These are phyloP conservation scores for Ectemnius lituratus DNA, from an alignment of 2,888 invertebrate genomes.

Conservation along the genomic window DNA sequence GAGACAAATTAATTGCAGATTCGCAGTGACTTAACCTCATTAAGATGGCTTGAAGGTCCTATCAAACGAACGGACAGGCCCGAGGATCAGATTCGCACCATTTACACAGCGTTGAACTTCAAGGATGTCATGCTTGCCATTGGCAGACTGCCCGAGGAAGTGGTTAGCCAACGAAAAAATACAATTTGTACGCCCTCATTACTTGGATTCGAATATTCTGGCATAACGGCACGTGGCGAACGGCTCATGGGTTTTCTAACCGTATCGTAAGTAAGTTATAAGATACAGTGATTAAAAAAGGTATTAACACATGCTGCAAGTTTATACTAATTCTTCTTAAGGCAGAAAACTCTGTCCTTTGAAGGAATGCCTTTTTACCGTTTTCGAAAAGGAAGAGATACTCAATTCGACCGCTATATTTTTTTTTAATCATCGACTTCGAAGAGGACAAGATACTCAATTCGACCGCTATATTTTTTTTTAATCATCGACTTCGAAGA, in stretches of 20 bases:
- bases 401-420: too few species aligned
- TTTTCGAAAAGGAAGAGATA: too few species aligned
- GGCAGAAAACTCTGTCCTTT: too few species aligned
- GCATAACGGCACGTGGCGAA: constrained; percentile 78
- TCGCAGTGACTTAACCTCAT: constrained; percentile 91
- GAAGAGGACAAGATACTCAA: too few species aligned
- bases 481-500: too few species aligned
- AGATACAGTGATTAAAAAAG: neutral
- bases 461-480: too few species aligned
- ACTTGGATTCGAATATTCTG: constrained; percentile 85
- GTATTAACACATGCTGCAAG: too few species aligned
- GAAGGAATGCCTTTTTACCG: too few species aligned
- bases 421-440: too few species aligned
- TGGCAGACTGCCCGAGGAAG: constrained; percentile 86
- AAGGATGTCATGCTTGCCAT: constrained; percentile 96
- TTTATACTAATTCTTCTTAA: neutral
- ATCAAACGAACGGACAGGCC: constrained; percentile 60
- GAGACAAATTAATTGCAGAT: constrained; percentile 70
- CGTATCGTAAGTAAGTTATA: constrained; percentile 47
- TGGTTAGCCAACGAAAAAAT: constrained; percentile 86
- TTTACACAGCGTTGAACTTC: constrained; percentile 93
- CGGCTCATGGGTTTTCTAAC: constrained; percentile 77
- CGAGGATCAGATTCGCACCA: constrained; percentile 79
- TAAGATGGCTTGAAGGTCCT: constrained; percentile 89
- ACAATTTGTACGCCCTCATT: constrained; percentile 83